A percentile compares a stretch with the other conserved stretches of the same genome.
Conservation (phyloP, 2,113 vertebrate genomes). For the Zosterops hypoxanthus region DNA sequence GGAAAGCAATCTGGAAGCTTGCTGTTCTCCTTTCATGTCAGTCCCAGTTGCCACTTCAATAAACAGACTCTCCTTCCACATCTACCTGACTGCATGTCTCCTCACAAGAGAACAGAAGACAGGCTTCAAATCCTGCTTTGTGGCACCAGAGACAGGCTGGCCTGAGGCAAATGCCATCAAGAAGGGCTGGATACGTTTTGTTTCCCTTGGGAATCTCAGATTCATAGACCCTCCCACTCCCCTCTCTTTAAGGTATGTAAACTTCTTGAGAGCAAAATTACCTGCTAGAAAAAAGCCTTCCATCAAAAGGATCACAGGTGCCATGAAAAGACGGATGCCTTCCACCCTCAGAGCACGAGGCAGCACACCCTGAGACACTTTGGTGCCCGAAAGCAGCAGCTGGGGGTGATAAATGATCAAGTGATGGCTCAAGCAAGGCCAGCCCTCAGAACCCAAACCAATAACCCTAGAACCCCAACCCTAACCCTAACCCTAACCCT, state of each 20-base stretch:
- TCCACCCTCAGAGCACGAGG: not conserved
- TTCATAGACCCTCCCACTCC: not conserved
- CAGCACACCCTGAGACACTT: not conserved
- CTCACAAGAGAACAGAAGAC: not conserved
- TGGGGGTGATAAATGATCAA: not conserved
- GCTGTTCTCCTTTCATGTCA: constrained; percentile 11
- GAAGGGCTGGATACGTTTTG: not conserved
- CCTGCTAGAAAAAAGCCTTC: not conserved
- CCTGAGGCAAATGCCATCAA: constrained; percentile 23
- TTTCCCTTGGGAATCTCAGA: not conserved
- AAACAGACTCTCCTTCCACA: not conserved
- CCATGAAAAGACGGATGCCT: not conserved
- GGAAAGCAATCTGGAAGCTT: constrained; percentile 4
- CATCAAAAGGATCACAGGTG: not conserved
- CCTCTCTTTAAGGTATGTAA: not conserved
- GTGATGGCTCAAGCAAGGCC: not conserved
- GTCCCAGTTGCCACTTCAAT: not conserved
- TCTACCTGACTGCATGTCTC: not conserved
- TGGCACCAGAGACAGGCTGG: not conserved
- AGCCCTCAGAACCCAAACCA: not conserved
- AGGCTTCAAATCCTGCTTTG: not conserved
- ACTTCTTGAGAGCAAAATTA: not conserved
- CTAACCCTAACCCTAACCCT: too few species aligned
- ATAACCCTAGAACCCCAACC: too few species aligned
- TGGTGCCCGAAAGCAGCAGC: not conserved